phyloP scores from a whole-genome alignment of 2,888 invertebrate genomes.

The Monochamus alternatus region DNA sequence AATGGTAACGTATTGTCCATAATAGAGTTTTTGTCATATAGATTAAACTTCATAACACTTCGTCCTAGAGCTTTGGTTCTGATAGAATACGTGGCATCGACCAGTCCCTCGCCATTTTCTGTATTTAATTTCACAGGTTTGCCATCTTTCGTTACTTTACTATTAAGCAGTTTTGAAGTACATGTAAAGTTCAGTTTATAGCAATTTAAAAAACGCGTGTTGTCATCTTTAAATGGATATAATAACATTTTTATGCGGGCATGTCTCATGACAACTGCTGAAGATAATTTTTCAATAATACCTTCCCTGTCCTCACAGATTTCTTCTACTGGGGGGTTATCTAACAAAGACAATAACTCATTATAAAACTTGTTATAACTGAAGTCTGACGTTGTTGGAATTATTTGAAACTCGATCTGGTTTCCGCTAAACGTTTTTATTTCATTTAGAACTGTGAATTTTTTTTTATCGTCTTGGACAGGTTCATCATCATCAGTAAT shows the following conservation, averaged over 20 bases:
- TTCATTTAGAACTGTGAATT: constrained; percentile 62
- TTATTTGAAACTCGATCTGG: constrained; percentile 58
- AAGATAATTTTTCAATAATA: constrained; percentile 55
- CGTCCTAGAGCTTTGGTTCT: constrained; percentile 13
- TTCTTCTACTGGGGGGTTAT: constrained; percentile 48
- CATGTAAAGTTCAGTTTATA: constrained; percentile 51
- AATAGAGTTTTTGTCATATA: constrained; percentile 51
- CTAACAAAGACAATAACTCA: constrained; percentile 59
- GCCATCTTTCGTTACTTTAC: constrained; percentile 52
- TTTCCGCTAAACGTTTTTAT: constrained; percentile 58
- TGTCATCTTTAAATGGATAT: constrained; percentile 58
- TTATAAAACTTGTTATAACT: constrained; percentile 61
- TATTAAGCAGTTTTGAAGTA: constrained; percentile 49
- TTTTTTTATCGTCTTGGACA: constrained; percentile 54
- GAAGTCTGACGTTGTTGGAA: constrained; percentile 58
- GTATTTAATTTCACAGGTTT: constrained; percentile 49
- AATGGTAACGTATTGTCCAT: constrained; percentile 48
- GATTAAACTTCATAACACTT: constrained; percentile 47
- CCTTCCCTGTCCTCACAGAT: constrained; percentile 59
- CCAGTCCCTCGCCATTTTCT: neutral
- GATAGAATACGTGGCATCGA: constrained; percentile 1
- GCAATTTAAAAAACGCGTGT: constrained; percentile 51
- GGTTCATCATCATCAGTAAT: constrained; percentile 64
- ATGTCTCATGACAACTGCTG: constrained; percentile 50
- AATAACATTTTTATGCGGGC: constrained; percentile 53